Base-by-base conservation (phyloP, 2,797 vertebrate species). In the Sparus aurata region DNA sequence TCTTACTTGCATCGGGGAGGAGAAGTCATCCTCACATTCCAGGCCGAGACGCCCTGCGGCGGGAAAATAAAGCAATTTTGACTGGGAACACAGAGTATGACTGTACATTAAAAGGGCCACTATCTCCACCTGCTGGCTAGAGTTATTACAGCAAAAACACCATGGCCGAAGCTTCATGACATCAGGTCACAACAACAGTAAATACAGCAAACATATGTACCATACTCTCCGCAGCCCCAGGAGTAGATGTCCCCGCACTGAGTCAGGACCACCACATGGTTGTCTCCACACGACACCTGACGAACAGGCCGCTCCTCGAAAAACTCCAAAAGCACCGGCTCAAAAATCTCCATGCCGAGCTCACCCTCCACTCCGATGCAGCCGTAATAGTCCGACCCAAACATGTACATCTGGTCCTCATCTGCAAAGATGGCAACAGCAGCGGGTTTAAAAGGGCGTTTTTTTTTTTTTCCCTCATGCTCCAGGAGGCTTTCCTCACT, bases 361-460 rank as follows among this genome's bases (percentile, higher is more conserved):
- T 93, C 91, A 45, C 95, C 96, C 89, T 97, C 97, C 67, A 98
- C 83, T 0, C 98, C 98, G n/a, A 99, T 96, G 91, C 98, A 99
- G 87, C 98, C 98, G 0, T 99, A 99, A 83, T 99, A 99, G 90
- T 99, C 98, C 0, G 98, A 99, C 67, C 98, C 98, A 74, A 99
- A 99, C 93, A 97, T 97, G 93, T 99, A 99, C 87, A 98, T 94
- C 92, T 99, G 98, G 89, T 98, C 98, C 88, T 99, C 98, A 85
- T 99, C 98, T 99, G 92, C 30, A 86, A 58, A 77, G 52, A 41
- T 50, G 46, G 38, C 27, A 76, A 38, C 46, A 65, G n/a, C 34
- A 62, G 22, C 49, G 12, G 13, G 7, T 34, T 67, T 1, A 57
- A 34, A 18, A 46, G 30, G 27, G 54, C 12, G 15, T 10, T 64